Conservation (phyloP, 1,140 invertebrate species). For the Caenorhabditis inopinata region DNA sequence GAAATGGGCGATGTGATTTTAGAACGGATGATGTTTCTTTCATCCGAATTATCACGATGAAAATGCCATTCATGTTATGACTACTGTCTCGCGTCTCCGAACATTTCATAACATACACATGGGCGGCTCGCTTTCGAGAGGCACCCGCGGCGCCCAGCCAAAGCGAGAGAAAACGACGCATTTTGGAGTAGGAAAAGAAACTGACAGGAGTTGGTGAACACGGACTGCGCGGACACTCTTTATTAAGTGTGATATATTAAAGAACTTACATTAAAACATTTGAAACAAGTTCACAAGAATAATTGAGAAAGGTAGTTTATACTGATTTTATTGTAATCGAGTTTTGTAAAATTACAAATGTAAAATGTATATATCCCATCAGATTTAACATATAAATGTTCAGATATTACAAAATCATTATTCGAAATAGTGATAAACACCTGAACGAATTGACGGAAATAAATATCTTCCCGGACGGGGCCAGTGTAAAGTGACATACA, state of each 20-base stretch:
- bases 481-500: slow-evolving; percentile 23
- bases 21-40: neutral
- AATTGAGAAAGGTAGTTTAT: too few relatives aligned
- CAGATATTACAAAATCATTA: too few relatives aligned
- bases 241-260: neutral
- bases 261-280: too few relatives aligned
- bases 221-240: neutral
- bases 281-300: too few relatives aligned
- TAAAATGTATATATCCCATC: too few relatives aligned
- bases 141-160: neutral
- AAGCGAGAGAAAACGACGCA: slow-evolving; percentile 22
- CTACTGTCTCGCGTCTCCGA: neutral
- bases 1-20: too few relatives aligned
- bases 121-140: slow-evolving; percentile 30
- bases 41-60: too few relatives aligned
- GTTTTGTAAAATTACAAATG: too few relatives aligned
- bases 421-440: slow-evolving; percentile 22
- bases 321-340: too few relatives aligned
- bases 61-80: neutral
- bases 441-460: neutral
- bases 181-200: neutral
- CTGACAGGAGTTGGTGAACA: neutral
- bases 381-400: too few relatives aligned
- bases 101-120: slow-evolving; percentile 7
- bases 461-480: neutral